Conservation (phyloP, 2,113 vertebrate species). For the Halichoerus grypus region DNA sequence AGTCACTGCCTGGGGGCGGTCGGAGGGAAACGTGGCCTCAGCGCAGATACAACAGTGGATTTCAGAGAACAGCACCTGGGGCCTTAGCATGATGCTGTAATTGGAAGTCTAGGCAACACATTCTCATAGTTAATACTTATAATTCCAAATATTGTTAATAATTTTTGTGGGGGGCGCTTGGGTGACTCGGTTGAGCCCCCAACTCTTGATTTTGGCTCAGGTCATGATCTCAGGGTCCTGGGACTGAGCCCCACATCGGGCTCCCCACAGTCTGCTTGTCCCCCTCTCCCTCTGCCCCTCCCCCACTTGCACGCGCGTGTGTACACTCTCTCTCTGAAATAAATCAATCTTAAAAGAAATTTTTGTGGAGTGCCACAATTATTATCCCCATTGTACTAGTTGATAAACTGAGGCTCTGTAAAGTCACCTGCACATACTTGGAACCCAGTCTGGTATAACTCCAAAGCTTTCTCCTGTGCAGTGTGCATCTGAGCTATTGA, state of each 20-base stretch:
- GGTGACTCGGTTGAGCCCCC: neutral
- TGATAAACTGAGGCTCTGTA: neutral
- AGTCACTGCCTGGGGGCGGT: neutral
- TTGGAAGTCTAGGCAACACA: neutral
- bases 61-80: neutral
- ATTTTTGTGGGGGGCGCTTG: neutral
- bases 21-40: fast-evolving
- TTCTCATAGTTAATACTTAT: neutral
- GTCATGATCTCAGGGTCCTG: neutral
- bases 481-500: neutral
- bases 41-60: neutral
- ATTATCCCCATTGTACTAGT: neutral
- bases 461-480: neutral
- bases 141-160: neutral
- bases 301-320: neutral
- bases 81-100: neutral
- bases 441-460: neutral
- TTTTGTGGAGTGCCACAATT: neutral
- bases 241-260: neutral
- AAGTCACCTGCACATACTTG: neutral
- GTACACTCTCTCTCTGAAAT: neutral
- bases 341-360: neutral
- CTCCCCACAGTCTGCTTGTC: neutral
- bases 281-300: neutral
- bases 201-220: neutral